Evolutionary conservation across 1,140 invertebrate species (phyloP).

Genomic region (Aporrectodea caliginosa): DNA sequence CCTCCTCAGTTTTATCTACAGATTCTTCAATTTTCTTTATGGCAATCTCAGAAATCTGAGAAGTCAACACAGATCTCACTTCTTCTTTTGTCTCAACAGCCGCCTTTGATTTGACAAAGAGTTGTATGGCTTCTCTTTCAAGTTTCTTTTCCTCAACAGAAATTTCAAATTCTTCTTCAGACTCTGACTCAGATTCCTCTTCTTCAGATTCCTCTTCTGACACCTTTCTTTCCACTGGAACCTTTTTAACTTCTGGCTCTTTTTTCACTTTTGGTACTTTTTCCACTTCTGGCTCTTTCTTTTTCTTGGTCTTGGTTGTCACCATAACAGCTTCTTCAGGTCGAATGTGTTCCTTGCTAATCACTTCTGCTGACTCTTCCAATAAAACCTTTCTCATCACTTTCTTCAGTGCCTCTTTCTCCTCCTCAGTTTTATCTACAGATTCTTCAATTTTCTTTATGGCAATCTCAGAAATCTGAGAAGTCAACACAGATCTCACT

Average conservation of each 20-base stretch:
- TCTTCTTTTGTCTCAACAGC: neutral
- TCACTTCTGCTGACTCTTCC: neutral
- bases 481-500: too few species aligned
- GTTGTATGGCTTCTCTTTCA: neutral
- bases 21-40: neutral
- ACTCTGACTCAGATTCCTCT: neutral
- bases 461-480: too few species aligned
- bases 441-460: too few species aligned
- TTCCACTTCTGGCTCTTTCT: neutral
- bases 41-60: neutral
- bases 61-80: neutral
- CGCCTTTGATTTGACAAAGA: neutral
- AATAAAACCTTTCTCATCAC: too few species aligned
- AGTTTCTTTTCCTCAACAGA: neutral
- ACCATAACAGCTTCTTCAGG: neutral
- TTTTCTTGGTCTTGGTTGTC: neutral
- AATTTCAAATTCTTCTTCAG: slow-evolving; percentile 1
- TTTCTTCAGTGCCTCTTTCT: slow-evolving; percentile 13
- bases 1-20: neutral
- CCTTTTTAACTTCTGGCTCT: neutral
- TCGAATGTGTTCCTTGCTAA: too few species aligned
- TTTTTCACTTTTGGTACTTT: too few species aligned
- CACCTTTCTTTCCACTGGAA: too few species aligned
- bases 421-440: neutral
- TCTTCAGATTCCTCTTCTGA: slow-evolving; percentile 12